phyloP scores from a whole-genome alignment of 2,888 invertebrate genomes.

The Aromia moschata region DNA sequence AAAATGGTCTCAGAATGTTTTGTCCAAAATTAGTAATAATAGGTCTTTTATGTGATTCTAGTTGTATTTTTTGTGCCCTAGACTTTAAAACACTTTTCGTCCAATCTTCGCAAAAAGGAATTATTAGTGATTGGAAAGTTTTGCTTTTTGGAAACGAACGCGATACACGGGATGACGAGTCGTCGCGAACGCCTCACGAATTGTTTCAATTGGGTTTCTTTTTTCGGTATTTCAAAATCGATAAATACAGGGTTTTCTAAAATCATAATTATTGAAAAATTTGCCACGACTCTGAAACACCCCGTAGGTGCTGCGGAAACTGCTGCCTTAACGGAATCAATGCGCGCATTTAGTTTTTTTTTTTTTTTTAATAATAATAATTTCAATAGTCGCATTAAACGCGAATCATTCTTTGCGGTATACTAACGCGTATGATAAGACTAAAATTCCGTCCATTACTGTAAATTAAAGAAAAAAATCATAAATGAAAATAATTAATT shows the following conservation, averaged over 20 bases:
- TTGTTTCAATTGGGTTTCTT: no score
- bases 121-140: background rate
- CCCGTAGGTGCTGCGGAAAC: no score
- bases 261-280: no score
- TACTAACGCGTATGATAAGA: slow-evolving; percentile 26
- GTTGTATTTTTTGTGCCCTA: background rate
- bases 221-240: no score
- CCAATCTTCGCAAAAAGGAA: background rate
- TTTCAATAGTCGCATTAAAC: slow-evolving; percentile 6
- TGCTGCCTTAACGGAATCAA: background rate
- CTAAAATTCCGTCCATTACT: slow-evolving; percentile 39
- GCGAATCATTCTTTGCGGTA: slow-evolving; percentile 2
- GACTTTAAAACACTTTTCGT: background rate
- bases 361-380: slow-evolving; percentile 8
- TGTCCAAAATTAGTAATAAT: background rate
- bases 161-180: background rate
- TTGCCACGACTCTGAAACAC: background rate
- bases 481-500: slow-evolving; percentile 14
- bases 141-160: no score
- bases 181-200: no score
- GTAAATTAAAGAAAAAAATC: slow-evolving; percentile 14
- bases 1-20: background rate
- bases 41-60: background rate
- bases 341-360: slow-evolving; percentile 6
- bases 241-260: no score